These are phyloP conservation scores for Aphelocoma californica DNA, from an alignment of 2,797 vertebrate genomes.

Conservation along the genomic window DNA sequence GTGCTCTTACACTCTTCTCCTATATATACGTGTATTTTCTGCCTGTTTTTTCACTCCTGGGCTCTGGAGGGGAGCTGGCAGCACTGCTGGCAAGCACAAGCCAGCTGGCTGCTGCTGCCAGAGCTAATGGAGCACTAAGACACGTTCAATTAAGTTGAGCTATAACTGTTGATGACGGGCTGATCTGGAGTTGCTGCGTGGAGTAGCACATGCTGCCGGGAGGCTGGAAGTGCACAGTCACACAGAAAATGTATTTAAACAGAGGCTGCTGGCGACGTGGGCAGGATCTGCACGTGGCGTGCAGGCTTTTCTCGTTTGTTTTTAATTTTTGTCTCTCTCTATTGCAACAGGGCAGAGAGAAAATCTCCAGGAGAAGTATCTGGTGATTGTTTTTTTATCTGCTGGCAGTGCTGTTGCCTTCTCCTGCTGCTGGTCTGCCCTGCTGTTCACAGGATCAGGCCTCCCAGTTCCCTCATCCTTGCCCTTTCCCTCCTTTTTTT, in stretches of 20 bases:
- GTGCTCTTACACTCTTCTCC: background rate
- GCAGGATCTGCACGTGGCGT: fast-evolving
- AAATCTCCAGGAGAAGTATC: background rate
- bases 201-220: background rate
- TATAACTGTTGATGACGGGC: background rate
- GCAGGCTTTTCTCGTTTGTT: background rate
- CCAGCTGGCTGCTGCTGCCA: background rate
- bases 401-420: background rate
- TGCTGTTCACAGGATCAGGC: background rate
- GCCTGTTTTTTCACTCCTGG: background rate
- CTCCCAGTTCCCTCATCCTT: background rate
- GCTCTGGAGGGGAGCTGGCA: background rate
- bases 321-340: background rate
- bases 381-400: background rate
- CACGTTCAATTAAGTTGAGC: background rate
- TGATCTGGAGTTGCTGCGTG: background rate
- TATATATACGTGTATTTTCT: background rate
- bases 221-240: conserved; percentile 5
- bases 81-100: background rate
- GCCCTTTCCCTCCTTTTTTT: background rate
- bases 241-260: background rate
- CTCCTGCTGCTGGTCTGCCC: background rate
- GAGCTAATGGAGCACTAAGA: conserved; percentile 29
- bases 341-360: background rate
- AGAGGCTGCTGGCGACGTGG: background rate